Conservation (phyloP, 2,888 invertebrate genomes). For the Apodemia zela region DNA sequence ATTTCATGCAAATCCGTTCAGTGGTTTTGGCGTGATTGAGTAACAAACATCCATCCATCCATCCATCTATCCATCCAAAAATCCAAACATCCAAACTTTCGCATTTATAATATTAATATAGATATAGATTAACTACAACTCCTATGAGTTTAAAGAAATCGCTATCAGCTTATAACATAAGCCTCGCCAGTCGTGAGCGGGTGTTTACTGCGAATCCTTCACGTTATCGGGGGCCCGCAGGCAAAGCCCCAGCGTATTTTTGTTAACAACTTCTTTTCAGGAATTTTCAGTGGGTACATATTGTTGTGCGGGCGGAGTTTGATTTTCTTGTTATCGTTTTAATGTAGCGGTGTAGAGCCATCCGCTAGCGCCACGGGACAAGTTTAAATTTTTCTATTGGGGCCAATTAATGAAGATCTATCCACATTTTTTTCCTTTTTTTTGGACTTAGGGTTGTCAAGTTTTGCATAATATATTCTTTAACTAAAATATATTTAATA, state of each 20-base stretch:
- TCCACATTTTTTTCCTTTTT: not conserved
- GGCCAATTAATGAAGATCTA: constrained; percentile 1
- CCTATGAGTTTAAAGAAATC: constrained; percentile 23
- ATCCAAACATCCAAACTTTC: no score
- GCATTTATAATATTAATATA: no score
- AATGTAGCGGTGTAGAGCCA: constrained; percentile 31
- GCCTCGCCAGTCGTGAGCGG: constrained; percentile 38
- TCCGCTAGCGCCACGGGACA: constrained; percentile 31
- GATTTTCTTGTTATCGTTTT: constrained; percentile 46
- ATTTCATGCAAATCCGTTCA: no score
- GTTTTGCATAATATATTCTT: no score
- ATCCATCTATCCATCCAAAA: no score
- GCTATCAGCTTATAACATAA: constrained; percentile 38
- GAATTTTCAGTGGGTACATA: constrained; percentile 54
- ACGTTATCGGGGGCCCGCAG: constrained; percentile 66
- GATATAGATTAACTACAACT: no score
- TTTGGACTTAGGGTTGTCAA: no score
- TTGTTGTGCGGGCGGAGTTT: constrained; percentile 55
- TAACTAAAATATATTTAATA: no score
- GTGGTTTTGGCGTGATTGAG: no score
- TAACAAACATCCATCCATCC: no score
- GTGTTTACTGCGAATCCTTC: constrained; percentile 58
- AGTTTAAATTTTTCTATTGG: constrained; percentile 27
- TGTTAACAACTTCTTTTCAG: constrained; percentile 76
- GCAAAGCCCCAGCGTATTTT: constrained; percentile 65